phyloP scores from a whole-genome alignment of 2,113 vertebrate genomes.

The Dicaeum eximium region DNA sequence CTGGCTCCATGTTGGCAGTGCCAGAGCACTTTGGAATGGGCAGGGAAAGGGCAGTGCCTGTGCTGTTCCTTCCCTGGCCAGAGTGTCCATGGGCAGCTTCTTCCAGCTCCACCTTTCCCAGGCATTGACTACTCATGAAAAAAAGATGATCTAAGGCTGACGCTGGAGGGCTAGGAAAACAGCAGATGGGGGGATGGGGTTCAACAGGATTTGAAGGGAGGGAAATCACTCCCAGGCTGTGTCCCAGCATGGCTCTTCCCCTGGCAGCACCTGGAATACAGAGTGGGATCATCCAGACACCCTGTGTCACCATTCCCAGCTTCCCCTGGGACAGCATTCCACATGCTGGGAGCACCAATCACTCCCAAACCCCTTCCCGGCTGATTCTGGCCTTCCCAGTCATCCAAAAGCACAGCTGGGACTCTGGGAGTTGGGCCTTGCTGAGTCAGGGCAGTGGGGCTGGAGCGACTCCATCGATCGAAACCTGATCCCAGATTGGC shows the following conservation, averaged over 20 bases:
- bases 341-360: rapidly evolving
- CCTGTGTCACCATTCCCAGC: rapidly evolving
- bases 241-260: not conserved
- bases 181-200: not conserved
- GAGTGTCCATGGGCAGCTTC: not conserved
- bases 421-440: not conserved
- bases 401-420: rapidly evolving
- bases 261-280: not conserved
- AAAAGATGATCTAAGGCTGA: not conserved
- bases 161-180: not conserved
- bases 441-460: constrained; percentile 44
- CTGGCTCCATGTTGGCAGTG: not conserved
- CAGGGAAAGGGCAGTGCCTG: not conserved
- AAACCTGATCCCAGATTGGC: not conserved
- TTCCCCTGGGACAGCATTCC: not conserved
- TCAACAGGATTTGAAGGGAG: not conserved
- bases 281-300: not conserved
- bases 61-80: not conserved
- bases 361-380: rapidly evolving
- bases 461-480: not conserved
- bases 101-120: not conserved
- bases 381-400: not conserved
- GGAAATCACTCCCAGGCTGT: rapidly evolving
- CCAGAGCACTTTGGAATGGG: not conserved
- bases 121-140: not conserved